phyloP scores from a whole-genome alignment of 2,888 invertebrate genomes.

The Atrina japonica region DNA sequence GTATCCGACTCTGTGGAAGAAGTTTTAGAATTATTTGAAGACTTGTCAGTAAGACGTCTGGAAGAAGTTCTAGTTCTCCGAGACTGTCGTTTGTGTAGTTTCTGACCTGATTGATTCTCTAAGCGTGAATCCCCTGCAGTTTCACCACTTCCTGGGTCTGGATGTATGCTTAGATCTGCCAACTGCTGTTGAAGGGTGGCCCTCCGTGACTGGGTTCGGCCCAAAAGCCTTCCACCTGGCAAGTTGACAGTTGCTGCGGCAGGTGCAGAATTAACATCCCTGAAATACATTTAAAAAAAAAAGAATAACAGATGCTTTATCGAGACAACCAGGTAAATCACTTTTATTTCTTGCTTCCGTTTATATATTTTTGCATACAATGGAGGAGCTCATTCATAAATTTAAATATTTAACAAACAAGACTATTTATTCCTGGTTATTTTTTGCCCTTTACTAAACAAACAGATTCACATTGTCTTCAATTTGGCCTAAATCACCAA shows the following conservation, averaged over 20 bases:
- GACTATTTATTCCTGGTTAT: too few relatives aligned
- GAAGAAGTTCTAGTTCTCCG: background rate
- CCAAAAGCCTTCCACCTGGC: conserved; percentile 59
- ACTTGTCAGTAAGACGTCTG: conserved; percentile 12
- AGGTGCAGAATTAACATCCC: conserved; percentile 27
- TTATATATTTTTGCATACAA: too few relatives aligned
- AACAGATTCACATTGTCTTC: too few relatives aligned
- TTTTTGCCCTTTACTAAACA: too few relatives aligned
- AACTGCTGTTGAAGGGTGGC: conserved; percentile 53
- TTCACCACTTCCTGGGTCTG: conserved; percentile 24
- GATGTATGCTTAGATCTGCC: conserved; percentile 35
- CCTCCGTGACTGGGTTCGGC: conserved; percentile 55
- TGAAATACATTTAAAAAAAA: conserved; percentile 17
- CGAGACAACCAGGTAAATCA: background rate
- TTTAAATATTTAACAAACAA: too few relatives aligned
- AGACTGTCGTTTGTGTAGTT: conserved; percentile 21
- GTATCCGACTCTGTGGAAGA: conserved; percentile 11
- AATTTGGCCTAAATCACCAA: too few relatives aligned
- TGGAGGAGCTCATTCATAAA: too few relatives aligned
- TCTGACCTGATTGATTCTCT: conserved; percentile 31
- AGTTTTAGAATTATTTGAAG: conserved; percentile 9
- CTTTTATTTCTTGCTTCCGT: too few relatives aligned
- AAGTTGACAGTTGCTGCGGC: conserved; percentile 27
- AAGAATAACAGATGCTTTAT: conserved; percentile 5
- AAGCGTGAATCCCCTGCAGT: background rate